phyloP scores from a whole-genome alignment of 2,888 invertebrate genomes.

The Lochmaea crataegi region DNA sequence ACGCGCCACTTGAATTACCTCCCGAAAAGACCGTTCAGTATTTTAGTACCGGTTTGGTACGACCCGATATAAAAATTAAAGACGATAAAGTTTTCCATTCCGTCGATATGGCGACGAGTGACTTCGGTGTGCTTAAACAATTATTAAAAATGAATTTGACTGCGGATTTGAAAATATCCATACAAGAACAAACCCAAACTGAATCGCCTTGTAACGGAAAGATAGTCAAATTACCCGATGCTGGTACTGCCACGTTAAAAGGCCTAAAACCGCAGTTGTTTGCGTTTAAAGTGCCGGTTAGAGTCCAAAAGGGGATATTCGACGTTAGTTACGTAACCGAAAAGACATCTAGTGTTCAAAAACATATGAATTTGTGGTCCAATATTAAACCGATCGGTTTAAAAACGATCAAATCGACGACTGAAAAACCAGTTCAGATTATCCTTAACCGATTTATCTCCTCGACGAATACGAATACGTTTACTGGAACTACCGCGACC shows the following conservation, averaged over 20 bases:
- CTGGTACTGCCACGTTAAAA: not conserved
- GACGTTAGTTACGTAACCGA: not conserved
- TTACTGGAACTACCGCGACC: too few relatives aligned
- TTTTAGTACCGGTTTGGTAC: not conserved
- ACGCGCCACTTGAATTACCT: not conserved
- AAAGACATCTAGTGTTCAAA: not conserved
- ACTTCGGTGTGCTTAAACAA: not conserved
- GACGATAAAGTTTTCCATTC: not conserved
- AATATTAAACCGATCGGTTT: not conserved
- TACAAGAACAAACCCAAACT: not conserved
- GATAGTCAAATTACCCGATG: not conserved
- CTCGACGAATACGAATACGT: too few relatives aligned
- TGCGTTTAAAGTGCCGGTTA: slow-evolving; percentile 9
- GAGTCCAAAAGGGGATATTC: slow-evolving; percentile 1
- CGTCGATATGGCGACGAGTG: not conserved
- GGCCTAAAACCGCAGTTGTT: not conserved
- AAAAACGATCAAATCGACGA: not conserved
- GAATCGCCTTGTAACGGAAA: not conserved
- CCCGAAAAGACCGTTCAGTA: not conserved
- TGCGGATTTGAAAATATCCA: not conserved
- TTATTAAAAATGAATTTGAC: not conserved
- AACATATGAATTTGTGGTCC: not conserved
- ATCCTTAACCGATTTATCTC: too few relatives aligned
- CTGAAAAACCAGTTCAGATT: too few relatives aligned
- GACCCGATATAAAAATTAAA: not conserved